phyloP scores from a whole-genome alignment of 2,888 invertebrate genomes.

The Seira sanloemensis region DNA sequence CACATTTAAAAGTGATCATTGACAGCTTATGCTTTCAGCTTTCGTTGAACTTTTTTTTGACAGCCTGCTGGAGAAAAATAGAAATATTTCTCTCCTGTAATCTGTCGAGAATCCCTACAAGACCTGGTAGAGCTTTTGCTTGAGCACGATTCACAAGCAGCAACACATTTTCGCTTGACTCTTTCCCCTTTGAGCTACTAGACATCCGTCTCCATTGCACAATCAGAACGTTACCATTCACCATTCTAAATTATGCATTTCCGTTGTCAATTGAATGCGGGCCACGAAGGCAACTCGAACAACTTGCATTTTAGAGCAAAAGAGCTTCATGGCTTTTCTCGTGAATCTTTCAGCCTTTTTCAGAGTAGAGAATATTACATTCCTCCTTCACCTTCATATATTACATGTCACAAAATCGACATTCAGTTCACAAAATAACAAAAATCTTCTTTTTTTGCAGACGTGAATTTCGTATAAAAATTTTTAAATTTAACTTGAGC shows the following conservation, averaged over 20 bases:
- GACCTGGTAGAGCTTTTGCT: not conserved
- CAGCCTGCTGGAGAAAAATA: not conserved
- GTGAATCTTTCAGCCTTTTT: no score
- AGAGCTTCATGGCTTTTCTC: not conserved
- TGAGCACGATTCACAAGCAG: constrained; percentile 9
- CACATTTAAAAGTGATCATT: not conserved
- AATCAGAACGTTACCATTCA: constrained; percentile 10
- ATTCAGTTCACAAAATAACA: no score
- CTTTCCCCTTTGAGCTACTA: constrained; percentile 5
- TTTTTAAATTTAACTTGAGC: no score
- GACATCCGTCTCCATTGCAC: constrained; percentile 14
- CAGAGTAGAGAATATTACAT: no score
- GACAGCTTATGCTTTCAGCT: not conserved
- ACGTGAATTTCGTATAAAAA: no score
- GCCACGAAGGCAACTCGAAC: not conserved
- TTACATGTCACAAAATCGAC: no score
- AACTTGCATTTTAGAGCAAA: not conserved
- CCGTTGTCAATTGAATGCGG: constrained; percentile 39
- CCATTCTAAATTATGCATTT: constrained; percentile 46
- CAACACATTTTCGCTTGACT: constrained; percentile 4
- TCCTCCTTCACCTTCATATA: no score
- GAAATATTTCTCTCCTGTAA: not conserved
- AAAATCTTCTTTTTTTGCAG: no score
- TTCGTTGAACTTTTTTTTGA: constrained; percentile 12
- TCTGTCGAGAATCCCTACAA: constrained; percentile 13